Percentiles rank a stretch among this genome's conserved stretches.
Evolutionary conservation across 2,113 vertebrate genomes (phyloP).

Genomic region (Neolamprologus sp.): DNA sequence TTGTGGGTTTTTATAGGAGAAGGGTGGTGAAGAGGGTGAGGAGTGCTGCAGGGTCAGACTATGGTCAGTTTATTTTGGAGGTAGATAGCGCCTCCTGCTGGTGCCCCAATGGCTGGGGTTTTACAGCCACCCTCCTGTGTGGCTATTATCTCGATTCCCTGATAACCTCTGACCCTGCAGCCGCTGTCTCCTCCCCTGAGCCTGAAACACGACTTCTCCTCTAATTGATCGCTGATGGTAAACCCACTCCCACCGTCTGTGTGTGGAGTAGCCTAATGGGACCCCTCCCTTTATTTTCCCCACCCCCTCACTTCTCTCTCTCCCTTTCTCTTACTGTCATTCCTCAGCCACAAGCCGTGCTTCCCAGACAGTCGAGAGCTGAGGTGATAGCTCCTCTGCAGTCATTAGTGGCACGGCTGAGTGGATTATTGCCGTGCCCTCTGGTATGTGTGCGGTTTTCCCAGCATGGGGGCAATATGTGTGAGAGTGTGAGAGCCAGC

Average conservation of each 20-base stretch:
- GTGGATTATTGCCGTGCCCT: conserved; percentile 56
- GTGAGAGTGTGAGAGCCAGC: conserved; percentile 49
- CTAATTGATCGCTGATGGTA: conserved; percentile 65
- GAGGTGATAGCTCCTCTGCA: conserved; percentile 39
- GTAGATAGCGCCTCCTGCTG: conserved; percentile 47
- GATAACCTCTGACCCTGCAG: conserved; percentile 57
- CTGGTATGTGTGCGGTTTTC: conserved; percentile 66
- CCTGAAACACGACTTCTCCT: conserved; percentile 52
- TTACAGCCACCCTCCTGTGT: not conserved
- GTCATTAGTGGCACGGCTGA: conserved; percentile 52
- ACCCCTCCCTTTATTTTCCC: conserved; percentile 3
- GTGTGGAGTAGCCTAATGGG: conserved; percentile 45
- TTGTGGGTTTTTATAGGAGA: conserved; percentile 15
- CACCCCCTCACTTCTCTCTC: not conserved
- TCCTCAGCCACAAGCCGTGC: not conserved
- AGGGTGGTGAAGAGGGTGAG: not conserved
- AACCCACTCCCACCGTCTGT: conserved; percentile 33
- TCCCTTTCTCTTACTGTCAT: not conserved
- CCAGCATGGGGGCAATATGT: conserved; percentile 53
- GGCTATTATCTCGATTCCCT: conserved; percentile 33
- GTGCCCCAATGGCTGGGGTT: not conserved
- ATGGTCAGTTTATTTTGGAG: not conserved
- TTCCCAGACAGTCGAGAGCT: conserved; percentile 15
- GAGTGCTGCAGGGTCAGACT: not conserved
- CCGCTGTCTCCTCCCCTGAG: conserved; percentile 16